Base-by-base conservation (phyloP, 2,888 invertebrate genomes). In the Eilema caniola region DNA sequence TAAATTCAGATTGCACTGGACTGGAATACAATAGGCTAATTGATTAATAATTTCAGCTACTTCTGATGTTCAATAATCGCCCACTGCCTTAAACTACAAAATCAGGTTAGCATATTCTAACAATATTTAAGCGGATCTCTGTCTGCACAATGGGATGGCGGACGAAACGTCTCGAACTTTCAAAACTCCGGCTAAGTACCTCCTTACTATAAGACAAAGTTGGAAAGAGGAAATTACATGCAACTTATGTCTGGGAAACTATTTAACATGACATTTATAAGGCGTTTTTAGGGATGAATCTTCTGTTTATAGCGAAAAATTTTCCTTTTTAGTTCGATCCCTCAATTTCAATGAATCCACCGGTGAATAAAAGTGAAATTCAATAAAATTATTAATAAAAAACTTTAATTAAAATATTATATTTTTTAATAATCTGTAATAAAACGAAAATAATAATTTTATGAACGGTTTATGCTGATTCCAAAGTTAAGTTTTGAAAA, bases 181-280 rank as follows among this genome's bases (percentile, higher is more conserved):
- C 53, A 16, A 20, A 65, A 69, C 69, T 69, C 53, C 12, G 1
- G 7, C 63, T 64, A 59, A 63, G 59, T 62, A 69, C 31, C 25
- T 59, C 60, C 28, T 5, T 25, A 64, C 31, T 24, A 41, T 28
- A 69, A 41, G 73, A 62, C 65, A 37, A 73, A 76, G 76, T 76
- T 56, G 41, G 67, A 64, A 73, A 65, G 67, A 67, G 76, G 73
- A 73, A 66, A 76, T 76, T 73, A 68, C 64, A 76, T 67, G 68
- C 62, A 69, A 61, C 60, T 69, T 65, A 61, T 25, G 66, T 28
- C n/a, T 16, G 59, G 66, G 20, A 66, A 71, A 66, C 68, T 61
- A 72, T 70, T 67, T 66, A 53, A 71, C 67, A 56, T 62, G 47
- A 71, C 57, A 31, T 65, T 31, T 16, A 60, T 53, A 47, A 60